Evolutionary conservation across 2,113 vertebrate species (phyloP).

Genomic region (Prietella phreatophila): DNA sequence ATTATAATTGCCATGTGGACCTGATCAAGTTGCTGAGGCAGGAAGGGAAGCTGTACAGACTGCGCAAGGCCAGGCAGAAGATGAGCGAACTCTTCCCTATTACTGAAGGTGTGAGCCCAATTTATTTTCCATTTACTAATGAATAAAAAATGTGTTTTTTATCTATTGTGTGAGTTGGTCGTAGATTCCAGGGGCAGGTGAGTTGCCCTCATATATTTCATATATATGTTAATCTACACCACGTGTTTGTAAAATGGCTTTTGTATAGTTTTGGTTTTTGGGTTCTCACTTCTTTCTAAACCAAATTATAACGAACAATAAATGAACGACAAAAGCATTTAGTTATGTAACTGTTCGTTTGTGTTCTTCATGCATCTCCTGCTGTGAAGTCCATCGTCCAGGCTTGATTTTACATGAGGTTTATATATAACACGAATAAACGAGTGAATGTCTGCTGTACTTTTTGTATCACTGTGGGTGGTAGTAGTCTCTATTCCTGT

Average conservation of each 20-base stretch:
- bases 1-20: constrained; percentile 96
- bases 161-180: not conserved
- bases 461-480: not conserved
- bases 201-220: not conserved
- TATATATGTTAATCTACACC: too few relatives aligned
- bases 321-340: not conserved
- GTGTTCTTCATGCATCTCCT: not conserved
- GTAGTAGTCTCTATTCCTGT: not conserved
- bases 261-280: not conserved
- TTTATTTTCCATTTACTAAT: not conserved
- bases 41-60: constrained; percentile 83
- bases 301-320: not conserved
- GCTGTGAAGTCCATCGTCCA: not conserved
- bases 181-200: not conserved
- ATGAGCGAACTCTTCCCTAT: constrained; percentile 96
- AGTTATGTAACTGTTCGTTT: not conserved
- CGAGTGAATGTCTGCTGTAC: not conserved
- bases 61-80: constrained; percentile 88
- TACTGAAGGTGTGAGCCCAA: constrained; percentile 81
- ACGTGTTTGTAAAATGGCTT: too few relatives aligned
- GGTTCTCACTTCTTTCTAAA: not conserved
- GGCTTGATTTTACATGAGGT: not conserved
- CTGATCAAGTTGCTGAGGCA: constrained; percentile 91
- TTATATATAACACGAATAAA: not conserved
- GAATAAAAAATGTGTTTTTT: not conserved